Evolutionary conservation across 2,113 vertebrate genomes (phyloP).

Genomic region (Delphinus delphis): DNA sequence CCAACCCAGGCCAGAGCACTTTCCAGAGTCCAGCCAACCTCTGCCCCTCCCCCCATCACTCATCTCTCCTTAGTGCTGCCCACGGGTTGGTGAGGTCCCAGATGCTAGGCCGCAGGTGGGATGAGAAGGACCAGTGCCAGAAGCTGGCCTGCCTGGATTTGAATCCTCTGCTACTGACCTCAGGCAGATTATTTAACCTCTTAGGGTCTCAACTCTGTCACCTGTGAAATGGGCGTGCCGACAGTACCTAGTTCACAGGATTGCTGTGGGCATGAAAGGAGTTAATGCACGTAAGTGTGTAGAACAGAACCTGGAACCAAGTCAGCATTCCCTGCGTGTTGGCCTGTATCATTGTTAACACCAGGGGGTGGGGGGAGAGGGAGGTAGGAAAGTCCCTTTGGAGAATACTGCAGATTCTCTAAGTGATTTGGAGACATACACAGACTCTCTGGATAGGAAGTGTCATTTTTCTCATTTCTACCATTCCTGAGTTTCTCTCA

Average conservation of each 20-base stretch:
- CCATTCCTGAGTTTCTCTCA: not conserved
- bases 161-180: not conserved
- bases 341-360: not conserved
- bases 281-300: accelerated
- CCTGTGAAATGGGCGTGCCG: not conserved
- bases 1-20: not conserved
- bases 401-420: not conserved
- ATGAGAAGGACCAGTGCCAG: not conserved
- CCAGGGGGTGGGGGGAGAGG: not conserved
- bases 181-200: not conserved
- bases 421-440: not conserved
- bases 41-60: not conserved
- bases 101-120: accelerated
- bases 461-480: not conserved
- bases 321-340: not conserved
- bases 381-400: not conserved
- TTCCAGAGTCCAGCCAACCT: not conserved
- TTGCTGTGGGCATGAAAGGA: not conserved
- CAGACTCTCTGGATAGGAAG: not conserved
- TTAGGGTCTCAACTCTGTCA: not conserved
- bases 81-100: not conserved
- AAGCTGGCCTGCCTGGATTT: not conserved
- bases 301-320: not conserved
- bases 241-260: not conserved
- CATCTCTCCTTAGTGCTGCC: not conserved